A percentile compares a stretch with the other conserved stretches of the same genome.
These are phyloP conservation scores for Menidia menidia DNA, from an alignment of 2,797 vertebrate genomes.

Conservation along the genomic window DNA sequence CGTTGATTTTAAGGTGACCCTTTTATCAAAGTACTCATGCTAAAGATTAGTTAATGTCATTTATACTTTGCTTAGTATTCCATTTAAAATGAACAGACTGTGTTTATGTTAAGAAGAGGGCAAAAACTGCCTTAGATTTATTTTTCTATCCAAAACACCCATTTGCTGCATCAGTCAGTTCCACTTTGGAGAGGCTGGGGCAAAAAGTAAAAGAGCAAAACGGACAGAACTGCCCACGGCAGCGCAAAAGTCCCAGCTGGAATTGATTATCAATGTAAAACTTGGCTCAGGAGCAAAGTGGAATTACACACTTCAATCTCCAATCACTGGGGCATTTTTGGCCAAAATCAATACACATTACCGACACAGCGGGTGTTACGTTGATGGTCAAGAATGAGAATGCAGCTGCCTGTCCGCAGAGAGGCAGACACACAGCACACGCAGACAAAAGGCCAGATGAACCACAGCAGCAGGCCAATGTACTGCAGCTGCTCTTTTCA, in stretches of 20 bases:
- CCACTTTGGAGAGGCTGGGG: neutral
- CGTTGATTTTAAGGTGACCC: no score
- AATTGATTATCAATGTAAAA: conserved; percentile 79
- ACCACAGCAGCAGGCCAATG: conserved; percentile 13
- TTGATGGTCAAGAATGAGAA: conserved; percentile 27
- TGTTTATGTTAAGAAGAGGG: no score
- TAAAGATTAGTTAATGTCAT: no score
- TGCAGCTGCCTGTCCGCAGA: conserved; percentile 38
- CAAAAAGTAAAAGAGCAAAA: conserved; percentile 31
- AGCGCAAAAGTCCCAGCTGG: conserved; percentile 55
- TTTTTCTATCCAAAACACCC: neutral
- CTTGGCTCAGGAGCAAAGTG: conserved; percentile 67
- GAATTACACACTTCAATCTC: conserved; percentile 82
- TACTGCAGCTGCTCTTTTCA: neutral
- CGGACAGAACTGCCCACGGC: conserved; percentile 49
- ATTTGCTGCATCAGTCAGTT: conserved; percentile 12
- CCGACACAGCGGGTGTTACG: conserved; percentile 62
- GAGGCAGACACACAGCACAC: conserved; percentile 21
- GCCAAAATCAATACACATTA: conserved; percentile 80
- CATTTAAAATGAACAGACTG: no score
- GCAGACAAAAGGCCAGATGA: conserved; percentile 18
- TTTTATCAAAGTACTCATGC: no score
- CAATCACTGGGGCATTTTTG: conserved; percentile 72
- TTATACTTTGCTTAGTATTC: no score
- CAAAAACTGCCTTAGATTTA: neutral